Evolutionary conservation across 2,113 vertebrate genomes (phyloP).

Genomic region (Alexandromys fortis): DNA sequence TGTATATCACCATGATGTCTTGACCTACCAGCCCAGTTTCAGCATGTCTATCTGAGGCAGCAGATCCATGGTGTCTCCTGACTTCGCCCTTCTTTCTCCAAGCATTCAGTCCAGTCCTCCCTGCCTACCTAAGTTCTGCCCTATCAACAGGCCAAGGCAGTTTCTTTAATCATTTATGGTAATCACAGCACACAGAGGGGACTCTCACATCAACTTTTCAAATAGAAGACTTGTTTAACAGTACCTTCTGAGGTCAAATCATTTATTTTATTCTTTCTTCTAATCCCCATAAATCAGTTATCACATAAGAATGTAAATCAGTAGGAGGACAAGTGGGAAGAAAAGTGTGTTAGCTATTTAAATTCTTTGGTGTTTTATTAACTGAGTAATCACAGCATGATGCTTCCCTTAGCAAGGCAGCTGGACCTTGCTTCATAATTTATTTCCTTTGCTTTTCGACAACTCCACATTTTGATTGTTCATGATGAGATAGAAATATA

Average conservation of each 20-base stretch:
- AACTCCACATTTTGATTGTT: constrained; percentile 18
- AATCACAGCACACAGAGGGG: no score
- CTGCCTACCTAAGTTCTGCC: no score
- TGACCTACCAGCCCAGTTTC: no score
- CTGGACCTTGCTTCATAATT: neutral
- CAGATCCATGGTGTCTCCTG: no score
- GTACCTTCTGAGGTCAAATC: neutral
- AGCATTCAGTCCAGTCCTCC: no score
- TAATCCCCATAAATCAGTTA: constrained; percentile 33
- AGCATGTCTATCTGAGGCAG: no score
- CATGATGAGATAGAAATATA: neutral
- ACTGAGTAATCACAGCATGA: neutral
- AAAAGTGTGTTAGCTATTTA: neutral
- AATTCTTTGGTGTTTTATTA: constrained; percentile 23
- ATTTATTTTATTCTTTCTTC: constrained; percentile 42
- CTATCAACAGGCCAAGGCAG: no score
- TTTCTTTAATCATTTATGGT: no score
- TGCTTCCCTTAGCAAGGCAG: neutral
- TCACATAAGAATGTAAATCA: constrained; percentile 15
- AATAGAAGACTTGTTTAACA: neutral
- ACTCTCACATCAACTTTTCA: neutral
- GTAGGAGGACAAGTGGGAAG: neutral
- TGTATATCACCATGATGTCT: no score
- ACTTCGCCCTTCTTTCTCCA: no score
- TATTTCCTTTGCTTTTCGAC: constrained; percentile 6